Percentiles rank a stretch among this genome's conserved stretches.
Conservation (phyloP, 1,140 invertebrate species). For the Cherax quadricarinatus region DNA sequence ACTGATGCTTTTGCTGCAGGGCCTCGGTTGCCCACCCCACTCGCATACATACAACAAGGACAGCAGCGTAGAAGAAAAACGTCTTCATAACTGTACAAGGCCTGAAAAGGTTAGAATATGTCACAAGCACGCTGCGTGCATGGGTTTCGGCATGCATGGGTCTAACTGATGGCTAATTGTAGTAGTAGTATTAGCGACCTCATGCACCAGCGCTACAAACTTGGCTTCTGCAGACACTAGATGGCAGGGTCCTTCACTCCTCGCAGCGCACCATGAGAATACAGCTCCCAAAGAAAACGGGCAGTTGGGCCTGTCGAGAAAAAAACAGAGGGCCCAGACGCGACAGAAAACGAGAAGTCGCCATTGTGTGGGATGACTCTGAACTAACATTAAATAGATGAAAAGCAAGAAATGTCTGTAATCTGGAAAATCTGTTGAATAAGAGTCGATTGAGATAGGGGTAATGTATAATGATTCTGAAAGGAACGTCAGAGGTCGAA, state of each 20-base stretch:
- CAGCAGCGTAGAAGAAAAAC: conserved; percentile 68
- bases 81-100: conserved; percentile 68
- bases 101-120: conserved; percentile 69
- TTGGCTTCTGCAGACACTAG: conserved; percentile 67
- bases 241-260: conserved; percentile 65
- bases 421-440: background rate
- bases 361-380: background rate
- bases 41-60: conserved; percentile 69
- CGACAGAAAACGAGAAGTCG: conserved; percentile 46
- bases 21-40: conserved; percentile 67
- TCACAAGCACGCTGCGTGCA: conserved; percentile 49
- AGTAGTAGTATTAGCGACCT: conserved; percentile 16
- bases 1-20: conserved; percentile 49
- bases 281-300: conserved; percentile 47
- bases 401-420: background rate
- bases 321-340: background rate
- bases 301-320: background rate
- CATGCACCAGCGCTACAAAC: conserved; percentile 65
- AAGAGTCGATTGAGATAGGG: too few relatives aligned
- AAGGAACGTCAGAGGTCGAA: background rate
- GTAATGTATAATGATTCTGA: background rate
- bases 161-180: background rate
- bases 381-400: background rate
- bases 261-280: conserved; percentile 67
- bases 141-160: conserved; percentile 41